Percentiles rank a stretch among this genome's conserved stretches.
Conservation (phyloP, 2,113 vertebrate species). For the Apteryx owenii region DNA sequence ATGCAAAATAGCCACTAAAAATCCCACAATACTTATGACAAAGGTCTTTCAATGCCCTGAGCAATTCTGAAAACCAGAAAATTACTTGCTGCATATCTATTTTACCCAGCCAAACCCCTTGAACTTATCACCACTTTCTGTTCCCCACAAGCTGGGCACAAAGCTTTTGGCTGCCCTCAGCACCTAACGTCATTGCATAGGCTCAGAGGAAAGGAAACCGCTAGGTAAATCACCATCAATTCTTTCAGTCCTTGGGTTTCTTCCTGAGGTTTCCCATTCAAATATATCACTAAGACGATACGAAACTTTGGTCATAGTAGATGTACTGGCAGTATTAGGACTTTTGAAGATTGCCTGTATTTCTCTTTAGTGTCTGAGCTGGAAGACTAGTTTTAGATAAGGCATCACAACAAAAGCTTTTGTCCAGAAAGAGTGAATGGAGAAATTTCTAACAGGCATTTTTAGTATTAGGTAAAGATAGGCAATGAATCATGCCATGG, state of each 20-base stretch:
- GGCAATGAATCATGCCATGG: constrained; percentile 14
- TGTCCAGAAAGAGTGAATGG: neutral
- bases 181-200: neutral
- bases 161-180: neutral
- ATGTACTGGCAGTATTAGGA: neutral
- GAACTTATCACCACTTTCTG: neutral
- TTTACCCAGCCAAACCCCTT: too few species aligned
- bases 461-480: constrained; percentile 13
- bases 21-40: neutral
- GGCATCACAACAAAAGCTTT: neutral
- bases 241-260: neutral
- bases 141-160: neutral
- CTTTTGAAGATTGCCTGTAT: neutral
- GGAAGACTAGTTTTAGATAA: neutral
- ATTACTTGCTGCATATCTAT: neutral
- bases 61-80: neutral
- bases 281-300: neutral
- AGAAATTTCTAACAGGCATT: neutral
- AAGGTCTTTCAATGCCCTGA: neutral
- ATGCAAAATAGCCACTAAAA: neutral
- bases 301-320: neutral
- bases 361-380: neutral
- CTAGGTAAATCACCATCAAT: neutral
- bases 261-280: neutral
- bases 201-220: neutral